A percentile compares a stretch with the other conserved stretches of the same genome.
These are phyloP conservation scores for Notolepis coatsorum DNA, from an alignment of 2,797 vertebrate genomes.

Conservation along the genomic window DNA sequence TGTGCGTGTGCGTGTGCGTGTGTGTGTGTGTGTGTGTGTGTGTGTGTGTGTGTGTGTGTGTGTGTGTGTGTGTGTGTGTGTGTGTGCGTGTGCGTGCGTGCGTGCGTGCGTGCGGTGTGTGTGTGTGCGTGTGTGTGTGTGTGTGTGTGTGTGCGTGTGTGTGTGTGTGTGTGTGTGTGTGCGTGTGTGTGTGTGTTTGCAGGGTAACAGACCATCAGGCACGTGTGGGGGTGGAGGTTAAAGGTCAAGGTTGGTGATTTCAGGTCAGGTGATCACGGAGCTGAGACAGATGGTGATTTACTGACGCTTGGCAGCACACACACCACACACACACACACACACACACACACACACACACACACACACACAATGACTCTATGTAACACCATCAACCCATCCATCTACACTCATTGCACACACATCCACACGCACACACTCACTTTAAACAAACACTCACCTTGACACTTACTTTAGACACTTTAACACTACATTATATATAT, in stretches of 20 bases:
- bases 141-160: neutral
- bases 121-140: neutral
- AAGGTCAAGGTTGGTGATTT: constrained; percentile 70
- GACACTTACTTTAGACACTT: too few species aligned
- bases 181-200: constrained; percentile 9
- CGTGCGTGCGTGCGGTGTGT: neutral
- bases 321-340: too few species aligned
- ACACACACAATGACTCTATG: too few species aligned
- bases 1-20: neutral
- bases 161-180: neutral
- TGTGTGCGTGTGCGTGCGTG: constrained; percentile 3
- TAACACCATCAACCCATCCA: too few species aligned
- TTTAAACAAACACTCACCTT: too few species aligned
- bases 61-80: neutral
- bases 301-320: constrained; percentile 36
- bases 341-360: too few species aligned
- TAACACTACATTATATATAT: too few species aligned
- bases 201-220: constrained; percentile 51
- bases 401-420: too few species aligned
- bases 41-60: constrained; percentile 2
- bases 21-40: neutral
- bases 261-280: constrained; percentile 71
- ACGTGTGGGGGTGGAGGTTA: constrained; percentile 34
- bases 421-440: too few species aligned
- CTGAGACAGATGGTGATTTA: constrained; percentile 78